Evolutionary conservation across 1,140 invertebrate genomes (phyloP).

Genomic region (Hormaphis cornu): DNA sequence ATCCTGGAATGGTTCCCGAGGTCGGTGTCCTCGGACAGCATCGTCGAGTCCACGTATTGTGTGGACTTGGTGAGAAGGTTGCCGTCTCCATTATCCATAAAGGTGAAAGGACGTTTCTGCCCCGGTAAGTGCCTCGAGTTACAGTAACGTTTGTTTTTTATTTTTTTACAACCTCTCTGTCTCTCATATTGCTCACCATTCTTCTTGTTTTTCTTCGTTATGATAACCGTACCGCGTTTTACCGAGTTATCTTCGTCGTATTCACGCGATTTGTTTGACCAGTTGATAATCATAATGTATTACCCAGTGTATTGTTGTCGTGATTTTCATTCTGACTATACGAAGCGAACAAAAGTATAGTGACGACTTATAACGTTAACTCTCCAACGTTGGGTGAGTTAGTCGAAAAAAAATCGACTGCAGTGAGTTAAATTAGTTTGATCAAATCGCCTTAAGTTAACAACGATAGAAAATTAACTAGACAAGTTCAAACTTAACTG

Average conservation of each 20-base stretch:
- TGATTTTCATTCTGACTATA: neutral
- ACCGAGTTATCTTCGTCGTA: neutral
- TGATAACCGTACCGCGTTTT: no score
- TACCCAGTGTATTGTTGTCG: no score
- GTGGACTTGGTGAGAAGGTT: constrained; percentile 36
- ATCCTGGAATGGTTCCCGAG: constrained; percentile 50
- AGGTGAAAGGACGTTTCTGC: constrained; percentile 24
- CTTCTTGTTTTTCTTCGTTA: no score
- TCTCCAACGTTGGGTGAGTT: no score
- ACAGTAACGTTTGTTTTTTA: constrained; percentile 15
- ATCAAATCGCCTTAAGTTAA: no score
- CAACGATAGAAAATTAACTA: no score
- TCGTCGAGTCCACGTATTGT: constrained; percentile 52
- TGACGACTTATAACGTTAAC: no score
- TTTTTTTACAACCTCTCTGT: neutral
- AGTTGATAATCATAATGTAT: neutral
- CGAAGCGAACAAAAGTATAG: no score
- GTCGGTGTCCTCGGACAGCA: constrained; percentile 66
- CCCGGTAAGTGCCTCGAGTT: constrained; percentile 9
- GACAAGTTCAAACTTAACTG: no score
- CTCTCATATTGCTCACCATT: neutral
- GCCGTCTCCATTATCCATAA: constrained; percentile 40
- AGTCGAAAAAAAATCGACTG: no score
- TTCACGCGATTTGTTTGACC: neutral
- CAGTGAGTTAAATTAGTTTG: no score